Percentiles rank a stretch among this genome's conserved stretches.
These are phyloP conservation scores for Hepsetus odoe DNA, from an alignment of 2,113 vertebrate species.

Conservation along the genomic window DNA sequence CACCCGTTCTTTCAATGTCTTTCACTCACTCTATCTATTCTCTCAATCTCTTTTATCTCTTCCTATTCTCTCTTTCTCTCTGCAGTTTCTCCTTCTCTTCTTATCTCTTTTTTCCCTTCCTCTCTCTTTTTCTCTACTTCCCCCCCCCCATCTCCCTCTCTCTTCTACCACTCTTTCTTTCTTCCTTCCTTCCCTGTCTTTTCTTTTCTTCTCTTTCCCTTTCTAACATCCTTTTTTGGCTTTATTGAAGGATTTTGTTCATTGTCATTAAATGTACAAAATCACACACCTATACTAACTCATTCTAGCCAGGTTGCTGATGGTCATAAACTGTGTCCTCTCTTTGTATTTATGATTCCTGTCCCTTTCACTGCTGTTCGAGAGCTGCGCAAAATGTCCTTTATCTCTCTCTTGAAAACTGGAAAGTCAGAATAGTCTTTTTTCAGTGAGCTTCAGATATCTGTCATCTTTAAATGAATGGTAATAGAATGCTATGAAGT, in stretches of 20 bases:
- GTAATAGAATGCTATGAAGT: constrained; percentile 58
- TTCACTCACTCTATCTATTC: background rate
- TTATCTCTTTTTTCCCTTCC: background rate
- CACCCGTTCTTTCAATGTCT: background rate
- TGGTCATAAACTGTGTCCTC: no score
- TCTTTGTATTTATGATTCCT: background rate
- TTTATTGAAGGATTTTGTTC: constrained; percentile 19
- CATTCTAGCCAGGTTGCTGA: no score
- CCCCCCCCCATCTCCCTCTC: background rate
- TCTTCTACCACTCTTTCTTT: background rate
- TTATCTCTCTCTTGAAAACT: background rate
- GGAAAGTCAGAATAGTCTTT: background rate
- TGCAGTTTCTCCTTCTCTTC: background rate
- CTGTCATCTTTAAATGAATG: constrained; percentile 42
- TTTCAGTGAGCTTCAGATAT: background rate
- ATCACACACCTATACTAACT: no score
- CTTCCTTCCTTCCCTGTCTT: background rate
- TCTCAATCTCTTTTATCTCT: background rate
- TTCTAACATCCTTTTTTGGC: background rate
- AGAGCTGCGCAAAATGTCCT: background rate
- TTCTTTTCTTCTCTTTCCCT: background rate
- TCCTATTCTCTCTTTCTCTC: background rate
- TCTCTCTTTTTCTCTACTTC: background rate
- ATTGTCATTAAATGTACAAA: constrained; percentile 7
- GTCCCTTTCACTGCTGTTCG: background rate